Evolutionary conservation across 2,888 invertebrate genomes (phyloP), one percentile per base, ranked within the genome.

Genomic region (Eupsilia transversa): DNA sequence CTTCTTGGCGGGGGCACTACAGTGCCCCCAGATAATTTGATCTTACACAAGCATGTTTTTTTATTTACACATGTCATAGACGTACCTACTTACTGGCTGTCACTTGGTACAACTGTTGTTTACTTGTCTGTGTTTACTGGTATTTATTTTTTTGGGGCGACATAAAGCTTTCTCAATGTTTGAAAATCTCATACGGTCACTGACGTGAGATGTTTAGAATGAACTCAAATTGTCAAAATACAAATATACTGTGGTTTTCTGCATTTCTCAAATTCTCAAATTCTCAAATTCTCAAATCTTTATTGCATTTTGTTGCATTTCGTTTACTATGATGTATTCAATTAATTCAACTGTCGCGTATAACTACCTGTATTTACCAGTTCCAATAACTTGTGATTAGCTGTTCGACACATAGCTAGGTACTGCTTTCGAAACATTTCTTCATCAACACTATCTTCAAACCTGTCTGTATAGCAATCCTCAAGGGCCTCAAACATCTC

Each of bases 401-500:
- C 49, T 14, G 56, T n/a, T 30, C 9, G 14, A 46, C 17, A 54
- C 30, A 23, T 41, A 41, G 43, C 23, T 6, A 10, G 5, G n/a
- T 5, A 52, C 38, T 30, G 9, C 33, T 49, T 63, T 57, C 56
- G 27, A 23, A 74, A 78, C 30, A 33, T 35, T 4, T 56, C 33
- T n/a, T 33, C 49, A 14, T n/a, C 35, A 43, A 14, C 20, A 17
- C 20, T 57, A 30, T 67, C 43, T 33, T 27, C 14, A 66, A 67
- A 74, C 61, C 43, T 46, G 57, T 63, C 46, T 30, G 9, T 67
- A 38, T 43, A 54, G 63, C 43, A 77, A 77, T 60, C 54, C 12
- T 60, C 72, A 68, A 81, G 82, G 72, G 77, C 81, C 81, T 54
- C 41, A 9, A 30, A 61, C 46, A 35, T 67, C 56, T 46, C 54